phyloP scores from a whole-genome alignment of 2,797 vertebrate genomes.

The Eupleurogrammus muticus region DNA sequence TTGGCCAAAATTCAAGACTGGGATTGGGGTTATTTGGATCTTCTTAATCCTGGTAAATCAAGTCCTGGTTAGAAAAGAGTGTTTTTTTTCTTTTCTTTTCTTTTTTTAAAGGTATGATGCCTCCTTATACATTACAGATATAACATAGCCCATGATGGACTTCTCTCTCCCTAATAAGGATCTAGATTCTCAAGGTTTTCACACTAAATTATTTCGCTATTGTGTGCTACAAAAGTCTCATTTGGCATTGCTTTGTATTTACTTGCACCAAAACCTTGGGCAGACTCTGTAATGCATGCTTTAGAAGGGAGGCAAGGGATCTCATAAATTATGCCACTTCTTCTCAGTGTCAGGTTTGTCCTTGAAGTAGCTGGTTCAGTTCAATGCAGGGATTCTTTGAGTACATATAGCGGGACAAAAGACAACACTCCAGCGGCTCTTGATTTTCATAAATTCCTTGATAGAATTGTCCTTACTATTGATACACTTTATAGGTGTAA shows the following conservation, averaged over 20 bases:
- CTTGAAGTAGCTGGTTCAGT: constrained; percentile 13
- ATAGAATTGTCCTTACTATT: background rate
- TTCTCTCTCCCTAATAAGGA: background rate
- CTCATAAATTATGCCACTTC: constrained; percentile 27
- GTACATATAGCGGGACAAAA: constrained; percentile 4
- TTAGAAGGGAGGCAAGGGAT: constrained; percentile 14
- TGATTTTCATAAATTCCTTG: background rate
- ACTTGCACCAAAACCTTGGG: constrained; percentile 4
- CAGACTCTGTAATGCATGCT: constrained; percentile 10
- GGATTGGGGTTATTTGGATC: background rate
- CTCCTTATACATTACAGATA: background rate
- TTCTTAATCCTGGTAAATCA: background rate
- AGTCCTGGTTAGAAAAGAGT: no score
- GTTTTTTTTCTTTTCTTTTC: background rate
- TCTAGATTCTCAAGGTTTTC: background rate
- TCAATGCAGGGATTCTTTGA: constrained; percentile 11
- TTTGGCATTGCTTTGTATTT: background rate
- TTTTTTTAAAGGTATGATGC: background rate
- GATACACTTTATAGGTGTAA: background rate
- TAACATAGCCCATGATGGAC: background rate
- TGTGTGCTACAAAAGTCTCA: background rate
- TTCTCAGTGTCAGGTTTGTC: constrained; percentile 17
- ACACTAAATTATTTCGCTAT: background rate
- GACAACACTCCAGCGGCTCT: background rate
- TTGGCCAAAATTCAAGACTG: background rate